A percentile compares a stretch with the other conserved stretches of the same genome.
Conservation (phyloP, 2,888 invertebrate species). For the Yponomeuta evonymella region DNA sequence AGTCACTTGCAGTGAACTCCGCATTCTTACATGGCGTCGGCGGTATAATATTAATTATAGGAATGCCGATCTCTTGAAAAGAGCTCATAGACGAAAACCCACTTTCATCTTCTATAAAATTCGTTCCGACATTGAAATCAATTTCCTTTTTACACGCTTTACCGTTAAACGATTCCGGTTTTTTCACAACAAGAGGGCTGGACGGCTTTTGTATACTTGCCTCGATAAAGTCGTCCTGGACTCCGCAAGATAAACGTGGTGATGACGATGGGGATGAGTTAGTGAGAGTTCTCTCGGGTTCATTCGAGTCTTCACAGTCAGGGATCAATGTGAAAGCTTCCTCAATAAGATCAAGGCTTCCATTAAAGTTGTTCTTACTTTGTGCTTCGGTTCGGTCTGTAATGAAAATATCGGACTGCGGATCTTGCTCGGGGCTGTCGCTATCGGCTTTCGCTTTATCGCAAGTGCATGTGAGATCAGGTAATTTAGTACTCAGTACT, state of each 20-base stretch:
- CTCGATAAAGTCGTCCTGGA: slow-evolving; percentile 43
- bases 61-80: slow-evolving; percentile 87
- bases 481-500: slow-evolving; percentile 62
- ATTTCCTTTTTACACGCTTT: slow-evolving; percentile 29
- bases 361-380: slow-evolving; percentile 2
- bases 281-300: not conserved
- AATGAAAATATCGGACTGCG: not conserved
- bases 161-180: not conserved
- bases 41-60: slow-evolving; percentile 71
- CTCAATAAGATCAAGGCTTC: slow-evolving; percentile 31
- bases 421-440: not conserved
- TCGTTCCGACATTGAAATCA: slow-evolving; percentile 27
- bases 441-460: not conserved
- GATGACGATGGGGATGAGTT: slow-evolving; percentile 35
- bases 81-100: slow-evolving; percentile 91
- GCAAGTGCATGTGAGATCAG: slow-evolving; percentile 49
- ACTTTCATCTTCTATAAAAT: slow-evolving; percentile 83
- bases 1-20: slow-evolving; percentile 42
- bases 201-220: slow-evolving; percentile 15
- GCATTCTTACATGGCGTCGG: slow-evolving; percentile 65
- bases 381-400: slow-evolving; percentile 6
- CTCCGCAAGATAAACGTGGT: slow-evolving; percentile 25
- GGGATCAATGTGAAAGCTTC: slow-evolving; percentile 28
- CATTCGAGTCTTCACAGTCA: not conserved
- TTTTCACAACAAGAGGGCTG: not conserved